Conservation (phyloP, 2,113 vertebrate genomes). For the Notothenia rossii region DNA sequence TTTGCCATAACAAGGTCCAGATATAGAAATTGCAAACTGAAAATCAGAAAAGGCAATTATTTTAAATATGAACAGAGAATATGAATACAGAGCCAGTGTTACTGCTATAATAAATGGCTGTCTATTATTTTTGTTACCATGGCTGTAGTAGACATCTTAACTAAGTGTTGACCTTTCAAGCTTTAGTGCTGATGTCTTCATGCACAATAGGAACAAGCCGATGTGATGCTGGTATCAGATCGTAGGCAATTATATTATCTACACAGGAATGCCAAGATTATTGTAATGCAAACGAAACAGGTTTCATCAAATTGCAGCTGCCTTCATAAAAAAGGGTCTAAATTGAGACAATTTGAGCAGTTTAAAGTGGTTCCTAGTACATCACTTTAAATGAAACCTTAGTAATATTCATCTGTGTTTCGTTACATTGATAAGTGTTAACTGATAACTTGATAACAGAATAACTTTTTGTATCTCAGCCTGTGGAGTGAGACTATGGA, state of each 20-base stretch:
- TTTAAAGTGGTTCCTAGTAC: not conserved
- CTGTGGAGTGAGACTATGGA: too few relatives aligned
- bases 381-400: too few relatives aligned
- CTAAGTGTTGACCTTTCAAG: constrained; percentile 7
- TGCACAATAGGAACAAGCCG: not conserved
- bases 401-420: not conserved
- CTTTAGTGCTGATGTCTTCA: not conserved
- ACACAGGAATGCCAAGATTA: not conserved
- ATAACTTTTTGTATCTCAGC: too few relatives aligned
- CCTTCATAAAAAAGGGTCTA: too few relatives aligned
- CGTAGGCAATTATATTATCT: not conserved
- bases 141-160: not conserved
- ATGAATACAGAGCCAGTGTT: not conserved
- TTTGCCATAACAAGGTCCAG: constrained; percentile 17
- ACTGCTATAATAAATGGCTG: not conserved
- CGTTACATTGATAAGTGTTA: not conserved
- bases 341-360: not conserved
- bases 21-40: constrained; percentile 22
- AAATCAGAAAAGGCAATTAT: constrained; percentile 1
- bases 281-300: not conserved
- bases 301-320: too few relatives aligned
- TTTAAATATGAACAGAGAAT: not conserved
- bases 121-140: not conserved
- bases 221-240: not conserved
- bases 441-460: too few relatives aligned